Percentiles rank a stretch among this genome's conserved stretches.
Conservation (phyloP, 2,113 vertebrate genomes). For the Nyctereutes procyonoides region DNA sequence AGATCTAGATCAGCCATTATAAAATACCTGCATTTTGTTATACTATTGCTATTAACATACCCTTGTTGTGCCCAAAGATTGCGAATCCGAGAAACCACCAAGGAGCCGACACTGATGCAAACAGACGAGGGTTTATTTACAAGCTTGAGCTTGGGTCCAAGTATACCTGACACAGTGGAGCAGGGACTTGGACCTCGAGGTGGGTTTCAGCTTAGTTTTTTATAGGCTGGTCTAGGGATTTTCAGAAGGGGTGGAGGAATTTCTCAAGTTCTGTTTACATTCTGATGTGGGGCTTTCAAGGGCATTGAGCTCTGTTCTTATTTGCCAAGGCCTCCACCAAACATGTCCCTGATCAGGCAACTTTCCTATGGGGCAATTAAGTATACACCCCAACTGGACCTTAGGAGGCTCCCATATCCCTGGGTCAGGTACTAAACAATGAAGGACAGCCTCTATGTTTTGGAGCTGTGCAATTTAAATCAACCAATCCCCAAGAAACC, state of each 20-base stretch:
- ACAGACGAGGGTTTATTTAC: too few species aligned
- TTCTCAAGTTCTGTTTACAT: too few species aligned
- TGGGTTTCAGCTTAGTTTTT: too few species aligned
- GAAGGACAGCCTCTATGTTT: background rate
- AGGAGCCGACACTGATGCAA: too few species aligned
- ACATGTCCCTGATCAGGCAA: background rate
- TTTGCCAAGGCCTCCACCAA: background rate
- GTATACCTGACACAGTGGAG: too few species aligned
- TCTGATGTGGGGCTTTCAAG: too few species aligned
- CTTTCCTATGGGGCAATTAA: background rate
- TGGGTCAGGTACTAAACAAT: background rate
- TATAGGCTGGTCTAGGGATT: too few species aligned
- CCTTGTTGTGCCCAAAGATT: background rate
- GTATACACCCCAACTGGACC: background rate
- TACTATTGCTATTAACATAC: background rate
- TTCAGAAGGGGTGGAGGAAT: too few species aligned
- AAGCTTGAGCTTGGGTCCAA: too few species aligned
- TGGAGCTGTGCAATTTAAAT: background rate
- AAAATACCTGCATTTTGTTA: background rate
- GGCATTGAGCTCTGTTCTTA: too few species aligned
- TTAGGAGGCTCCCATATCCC: background rate
- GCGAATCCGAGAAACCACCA: too few species aligned
- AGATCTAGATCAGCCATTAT: background rate
- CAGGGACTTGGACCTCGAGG: too few species aligned
- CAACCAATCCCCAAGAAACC: background rate